Percentiles rank a stretch among this genome's conserved stretches.
These are phyloP conservation scores for Condylura cristata DNA, from an alignment of 2,113 vertebrate species.

Conservation along the genomic window DNA sequence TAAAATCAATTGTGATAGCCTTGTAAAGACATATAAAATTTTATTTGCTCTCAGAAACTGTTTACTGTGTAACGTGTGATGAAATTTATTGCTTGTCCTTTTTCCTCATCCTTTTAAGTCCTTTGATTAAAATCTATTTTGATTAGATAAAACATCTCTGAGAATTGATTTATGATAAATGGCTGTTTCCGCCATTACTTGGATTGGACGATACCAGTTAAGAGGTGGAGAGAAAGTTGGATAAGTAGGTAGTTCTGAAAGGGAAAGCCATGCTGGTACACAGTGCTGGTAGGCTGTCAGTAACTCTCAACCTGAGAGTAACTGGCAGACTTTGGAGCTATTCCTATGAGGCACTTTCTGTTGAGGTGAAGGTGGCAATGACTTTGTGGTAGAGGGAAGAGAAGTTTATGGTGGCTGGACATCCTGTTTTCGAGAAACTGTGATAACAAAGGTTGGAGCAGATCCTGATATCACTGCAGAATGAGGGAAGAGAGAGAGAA, in stretches of 20 bases:
- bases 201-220: background rate
- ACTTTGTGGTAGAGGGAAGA: rapidly evolving
- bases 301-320: background rate
- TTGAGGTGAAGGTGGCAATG: background rate
- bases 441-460: background rate
- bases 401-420: background rate
- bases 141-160: background rate
- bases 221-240: background rate
- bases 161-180: background rate
- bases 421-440: background rate
- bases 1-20: background rate
- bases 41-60: conserved; percentile 38
- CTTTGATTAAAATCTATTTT: background rate
- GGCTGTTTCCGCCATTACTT: background rate
- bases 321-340: background rate
- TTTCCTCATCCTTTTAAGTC: background rate
- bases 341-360: background rate
- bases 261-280: too few species aligned
- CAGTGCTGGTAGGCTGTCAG: too few species aligned
- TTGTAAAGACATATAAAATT: conserved; percentile 27
- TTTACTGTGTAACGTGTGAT: background rate
- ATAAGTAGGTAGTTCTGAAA: background rate
- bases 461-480: background rate
- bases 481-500: background rate
- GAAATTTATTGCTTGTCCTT: background rate